A percentile compares a stretch with the other conserved stretches of the same genome.
Evolutionary conservation across 2,888 invertebrate species (phyloP).

Genomic region (Drosophila picticornis): DNA sequence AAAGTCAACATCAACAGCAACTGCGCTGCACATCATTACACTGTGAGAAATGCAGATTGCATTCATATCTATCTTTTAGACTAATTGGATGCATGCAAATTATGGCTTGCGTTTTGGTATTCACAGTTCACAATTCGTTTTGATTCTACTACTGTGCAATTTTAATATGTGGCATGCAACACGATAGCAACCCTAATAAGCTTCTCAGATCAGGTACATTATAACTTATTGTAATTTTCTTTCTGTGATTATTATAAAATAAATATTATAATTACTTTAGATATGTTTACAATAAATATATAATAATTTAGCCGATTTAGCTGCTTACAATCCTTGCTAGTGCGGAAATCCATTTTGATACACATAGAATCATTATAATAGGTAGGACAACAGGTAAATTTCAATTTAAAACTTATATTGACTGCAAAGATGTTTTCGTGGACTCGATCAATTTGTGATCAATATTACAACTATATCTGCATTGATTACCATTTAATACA

Average conservation of each 20-base stretch:
- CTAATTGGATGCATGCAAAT: not conserved
- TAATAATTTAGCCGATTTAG: too few relatives aligned
- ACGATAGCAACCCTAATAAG: not conserved
- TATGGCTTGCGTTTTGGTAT: not conserved
- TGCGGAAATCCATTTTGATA: not conserved
- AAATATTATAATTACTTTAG: not conserved
- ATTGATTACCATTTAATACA: not conserved
- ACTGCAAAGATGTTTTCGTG: not conserved
- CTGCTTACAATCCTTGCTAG: not conserved
- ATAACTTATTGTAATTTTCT: not conserved
- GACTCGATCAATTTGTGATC: not conserved
- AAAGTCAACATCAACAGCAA: constrained; percentile 55
- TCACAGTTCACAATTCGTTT: not conserved
- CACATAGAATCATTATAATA: not conserved
- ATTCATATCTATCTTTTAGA: not conserved
- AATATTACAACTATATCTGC: not conserved
- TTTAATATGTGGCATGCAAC: not conserved
- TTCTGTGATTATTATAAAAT: not conserved
- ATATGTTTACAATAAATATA: not conserved
- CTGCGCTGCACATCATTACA: constrained; percentile 59
- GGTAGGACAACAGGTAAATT: not conserved
- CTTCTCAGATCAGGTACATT: not conserved
- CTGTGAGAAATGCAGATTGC: constrained; percentile 21
- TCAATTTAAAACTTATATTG: not conserved
- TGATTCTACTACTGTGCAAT: not conserved